Evolutionary conservation across 2,113 vertebrate species (phyloP), one percentile per base, ranked within the genome.

Genomic region (Pseudopipra pipra): DNA sequence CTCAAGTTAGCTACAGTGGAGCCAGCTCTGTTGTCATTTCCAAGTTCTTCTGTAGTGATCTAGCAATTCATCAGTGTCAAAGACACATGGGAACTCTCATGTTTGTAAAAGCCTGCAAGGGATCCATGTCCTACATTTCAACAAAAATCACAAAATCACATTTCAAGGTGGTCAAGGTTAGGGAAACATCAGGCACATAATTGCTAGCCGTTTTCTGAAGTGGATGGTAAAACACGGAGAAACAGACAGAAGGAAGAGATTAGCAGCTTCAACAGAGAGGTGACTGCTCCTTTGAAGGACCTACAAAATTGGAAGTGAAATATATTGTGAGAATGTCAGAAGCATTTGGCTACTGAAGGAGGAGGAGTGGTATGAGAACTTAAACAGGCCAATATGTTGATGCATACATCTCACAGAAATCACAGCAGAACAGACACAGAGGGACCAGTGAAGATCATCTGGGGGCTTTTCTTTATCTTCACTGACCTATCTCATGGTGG

Each of bases 141-240:
- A 86, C 68, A 93, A 92, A 97, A 63, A 93, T 85, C 87, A 93
- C 37, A 74, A 96, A 96, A 96, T 93, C 85, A 74, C 80, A 75
- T 95, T 97, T 95, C 87, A 95, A 96, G 96, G 84, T 96, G 89
- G 93, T 90, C 94, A 95, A 87, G 96, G 90, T 89, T 95, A 95
- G 74, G 43, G 73, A 96, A 94, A 79, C 93, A 96, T 92, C 59
- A 93, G 49, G 58, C 63, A 76, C 89, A 75, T 79, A 86, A 95
- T 92, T 87, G 59, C 59, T 70, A 83, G 54, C n/a, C 92, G 35
- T 59, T 84, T 88, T 96, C 61, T 90, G 63, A 91, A 92, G 86
- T 68, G 51, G 44, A 77, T 67, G 63, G 35, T 88, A 93, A 96
- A 93, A 89, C 25, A 61, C 6, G 54, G 68, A 90, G 65, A 80